Percentiles rank a stretch among this genome's conserved stretches.
Conservation (phyloP, 2,113 vertebrate species). For the Stegostoma tigrinum region DNA sequence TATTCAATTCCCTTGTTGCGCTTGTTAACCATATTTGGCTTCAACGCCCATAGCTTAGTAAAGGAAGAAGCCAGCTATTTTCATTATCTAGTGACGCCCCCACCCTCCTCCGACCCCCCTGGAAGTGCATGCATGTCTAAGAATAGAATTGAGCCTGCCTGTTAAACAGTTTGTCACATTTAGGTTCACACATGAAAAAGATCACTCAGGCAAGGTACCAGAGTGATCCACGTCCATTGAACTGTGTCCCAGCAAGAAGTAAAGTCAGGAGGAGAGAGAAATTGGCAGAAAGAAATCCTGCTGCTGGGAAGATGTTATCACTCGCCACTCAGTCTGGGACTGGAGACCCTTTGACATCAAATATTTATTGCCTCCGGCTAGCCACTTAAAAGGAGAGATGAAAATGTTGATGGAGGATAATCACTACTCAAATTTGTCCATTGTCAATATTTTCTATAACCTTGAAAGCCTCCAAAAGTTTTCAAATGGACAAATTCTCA, state of each 20-base stretch:
- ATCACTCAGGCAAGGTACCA: conserved; percentile 9
- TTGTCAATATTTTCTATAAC: conserved; percentile 5
- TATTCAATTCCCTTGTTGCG: background rate
- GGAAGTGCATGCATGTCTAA: background rate
- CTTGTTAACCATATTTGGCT: background rate
- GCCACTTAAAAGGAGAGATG: conserved; percentile 13
- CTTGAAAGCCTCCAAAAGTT: background rate
- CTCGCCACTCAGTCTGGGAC: background rate
- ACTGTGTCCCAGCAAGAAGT: conserved; percentile 12
- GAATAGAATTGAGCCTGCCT: background rate
- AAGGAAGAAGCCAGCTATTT: background rate
- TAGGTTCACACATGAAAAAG: background rate
- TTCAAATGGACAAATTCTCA: background rate
- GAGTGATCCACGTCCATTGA: background rate
- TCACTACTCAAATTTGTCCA: conserved; percentile 14
- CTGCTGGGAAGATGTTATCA: conserved; percentile 26
- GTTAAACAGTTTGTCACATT: background rate
- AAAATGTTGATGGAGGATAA: conserved; percentile 20
- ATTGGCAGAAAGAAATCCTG: background rate
- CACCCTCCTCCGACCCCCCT: background rate
- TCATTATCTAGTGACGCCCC: no score
- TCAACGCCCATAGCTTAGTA: background rate
- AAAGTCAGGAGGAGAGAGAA: conserved; percentile 13
- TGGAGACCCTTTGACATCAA: conserved; percentile 13
- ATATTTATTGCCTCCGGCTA: conserved; percentile 7